Evolutionary conservation across 2,113 vertebrate genomes (phyloP).

Genomic region (Apaloderma vittatum): DNA sequence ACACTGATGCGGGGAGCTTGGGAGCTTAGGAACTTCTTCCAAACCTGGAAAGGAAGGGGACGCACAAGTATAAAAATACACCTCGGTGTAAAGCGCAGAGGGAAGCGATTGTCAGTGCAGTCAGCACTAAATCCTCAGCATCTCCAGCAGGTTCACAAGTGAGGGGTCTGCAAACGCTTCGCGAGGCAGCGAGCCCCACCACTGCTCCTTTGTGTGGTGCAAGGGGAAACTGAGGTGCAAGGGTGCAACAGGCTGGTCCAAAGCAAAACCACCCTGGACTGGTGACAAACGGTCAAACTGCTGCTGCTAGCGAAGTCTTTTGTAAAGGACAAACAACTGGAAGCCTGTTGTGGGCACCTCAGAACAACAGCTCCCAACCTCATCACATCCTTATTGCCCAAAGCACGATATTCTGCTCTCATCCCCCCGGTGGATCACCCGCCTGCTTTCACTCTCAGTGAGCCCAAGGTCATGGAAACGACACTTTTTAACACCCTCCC

Average conservation of each 20-base stretch:
- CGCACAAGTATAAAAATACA: rapidly evolving
- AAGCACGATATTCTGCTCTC: not conserved
- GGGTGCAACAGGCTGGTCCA: not conserved
- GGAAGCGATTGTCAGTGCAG: not conserved
- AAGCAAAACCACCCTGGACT: not conserved
- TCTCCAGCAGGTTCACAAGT: not conserved
- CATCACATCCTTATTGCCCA: not conserved
- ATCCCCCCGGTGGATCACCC: not conserved
- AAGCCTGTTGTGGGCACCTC: not conserved
- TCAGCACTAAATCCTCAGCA: not conserved
- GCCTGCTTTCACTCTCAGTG: not conserved
- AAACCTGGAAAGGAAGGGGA: slow-evolving; percentile 83
- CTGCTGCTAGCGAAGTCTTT: not conserved
- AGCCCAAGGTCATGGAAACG: not conserved
- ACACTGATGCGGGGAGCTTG: slow-evolving; percentile 82
- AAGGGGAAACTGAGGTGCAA: not conserved
- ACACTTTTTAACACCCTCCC: not conserved
- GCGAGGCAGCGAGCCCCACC: not conserved
- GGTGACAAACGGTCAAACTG: not conserved
- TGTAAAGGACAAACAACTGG: not conserved
- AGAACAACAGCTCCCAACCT: not conserved
- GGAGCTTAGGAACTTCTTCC: slow-evolving; percentile 85
- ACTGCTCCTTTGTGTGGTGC: rapidly evolving
- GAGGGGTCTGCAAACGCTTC: not conserved
- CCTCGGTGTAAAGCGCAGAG: not conserved